Evolutionary conservation across 2,888 invertebrate genomes (phyloP), one percentile per base, ranked within the genome.

Genomic region (Chelonus formosanus): DNA sequence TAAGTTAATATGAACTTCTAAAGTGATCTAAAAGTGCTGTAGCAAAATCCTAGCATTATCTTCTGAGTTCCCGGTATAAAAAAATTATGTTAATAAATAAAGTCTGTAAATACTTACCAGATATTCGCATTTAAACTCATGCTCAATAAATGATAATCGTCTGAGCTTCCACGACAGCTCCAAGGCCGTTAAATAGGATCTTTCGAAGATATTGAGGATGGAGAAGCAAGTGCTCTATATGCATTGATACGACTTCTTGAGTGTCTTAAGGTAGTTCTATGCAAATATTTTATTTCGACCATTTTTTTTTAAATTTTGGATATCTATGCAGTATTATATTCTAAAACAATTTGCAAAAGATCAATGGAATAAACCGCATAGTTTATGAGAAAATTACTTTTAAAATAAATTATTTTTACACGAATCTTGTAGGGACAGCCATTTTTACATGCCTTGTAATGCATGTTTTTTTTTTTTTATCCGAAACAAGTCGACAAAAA

Each of bases 101-200:
- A 20, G 20, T 20, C 20, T 20, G 20, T 20, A 20, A 20, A 48
- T 63, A 32, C 80, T 80, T 74, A 86, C 87, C 85, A 86, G 89
- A 80, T 91, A 91, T 76, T 91, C 91, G 71, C 85, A 87, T 86
- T 97, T 96, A 86, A 98, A 98, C 86, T 98, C 98, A 85, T 98
- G 98, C 85, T 98, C 98, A 80, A 98, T 90, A 80, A 96, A 95
- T 78, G 96, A 96, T 62, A 98, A 89, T 72, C 97, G 87, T 66
- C 97, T 90, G 74, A 98, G 88, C 85, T 98, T 98, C 96, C 97
- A 98, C 68, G 96, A 96, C 70, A 98, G 89, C 86, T 98, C 97
- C 85, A 98, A 98, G 53, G 98, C 97, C 10, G 98, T 98, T 73
- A 89, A 78, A 98, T 97, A 52, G 98, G 98, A 85, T 98, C 98